phyloP scores from a whole-genome alignment of 2,888 invertebrate genomes.

The Standfussiana lucernea region DNA sequence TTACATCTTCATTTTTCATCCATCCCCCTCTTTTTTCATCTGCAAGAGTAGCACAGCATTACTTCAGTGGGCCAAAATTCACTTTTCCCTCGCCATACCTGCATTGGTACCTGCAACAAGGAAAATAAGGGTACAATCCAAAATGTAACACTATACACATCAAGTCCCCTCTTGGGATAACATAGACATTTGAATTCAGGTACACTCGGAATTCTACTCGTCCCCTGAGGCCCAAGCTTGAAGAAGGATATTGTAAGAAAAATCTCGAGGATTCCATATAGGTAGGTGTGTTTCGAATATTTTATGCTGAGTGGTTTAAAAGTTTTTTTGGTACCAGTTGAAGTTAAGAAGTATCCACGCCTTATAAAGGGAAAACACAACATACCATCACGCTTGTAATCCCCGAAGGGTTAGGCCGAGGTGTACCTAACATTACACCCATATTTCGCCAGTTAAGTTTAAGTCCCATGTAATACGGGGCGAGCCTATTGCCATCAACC shows the following conservation, averaged over 20 bases:
- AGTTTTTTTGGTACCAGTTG: not conserved
- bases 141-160: conserved; percentile 49
- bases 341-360: too few species aligned
- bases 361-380: not conserved
- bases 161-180: conserved; percentile 46
- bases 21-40: not conserved
- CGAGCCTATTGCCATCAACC: too few species aligned
- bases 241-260: conserved; percentile 57
- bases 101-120: conserved; percentile 31
- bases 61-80: not conserved
- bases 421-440: too few species aligned
- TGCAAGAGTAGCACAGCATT: not conserved
- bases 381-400: too few species aligned
- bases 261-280: conserved; percentile 48
- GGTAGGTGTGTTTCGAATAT: conserved; percentile 48
- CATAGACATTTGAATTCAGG: conserved; percentile 63
- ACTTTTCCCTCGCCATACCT: not conserved
- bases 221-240: conserved; percentile 56
- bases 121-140: conserved; percentile 24
- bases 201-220: conserved; percentile 48
- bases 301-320: conserved; percentile 24
- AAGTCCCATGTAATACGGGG: too few species aligned
- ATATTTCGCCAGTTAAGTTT: too few species aligned
- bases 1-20: not conserved
- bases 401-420: too few species aligned